Conservation (phyloP, 2,888 invertebrate species). For the Athalia cordata region DNA sequence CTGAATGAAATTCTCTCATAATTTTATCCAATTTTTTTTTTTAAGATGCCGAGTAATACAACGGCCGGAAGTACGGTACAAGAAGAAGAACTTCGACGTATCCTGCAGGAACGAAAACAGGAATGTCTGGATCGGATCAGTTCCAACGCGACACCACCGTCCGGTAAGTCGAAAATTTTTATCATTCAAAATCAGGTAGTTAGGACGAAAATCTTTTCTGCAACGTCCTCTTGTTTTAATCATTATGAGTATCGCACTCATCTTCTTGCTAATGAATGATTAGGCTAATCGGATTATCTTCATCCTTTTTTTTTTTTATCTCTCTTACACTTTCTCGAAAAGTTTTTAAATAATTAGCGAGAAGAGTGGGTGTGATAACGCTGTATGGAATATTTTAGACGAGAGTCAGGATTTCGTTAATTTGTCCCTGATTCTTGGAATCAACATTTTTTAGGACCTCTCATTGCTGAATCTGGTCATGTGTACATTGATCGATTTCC, state of each 20-base stretch:
- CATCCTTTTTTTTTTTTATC: too few species aligned
- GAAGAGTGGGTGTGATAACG: background rate
- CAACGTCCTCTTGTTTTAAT: background rate
- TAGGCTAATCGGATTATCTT: background rate
- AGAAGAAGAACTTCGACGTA: conserved; percentile 61
- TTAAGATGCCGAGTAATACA: conserved; percentile 64
- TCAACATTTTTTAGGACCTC: too few species aligned
- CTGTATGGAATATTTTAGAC: too few species aligned
- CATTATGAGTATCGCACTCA: conserved; percentile 2
- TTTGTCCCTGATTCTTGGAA: too few species aligned
- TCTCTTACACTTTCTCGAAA: background rate
- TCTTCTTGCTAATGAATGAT: conserved; percentile 16
- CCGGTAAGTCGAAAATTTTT: conserved; percentile 57
- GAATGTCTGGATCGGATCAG: conserved; percentile 60
- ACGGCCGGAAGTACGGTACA: conserved; percentile 64
- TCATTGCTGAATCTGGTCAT: too few species aligned
- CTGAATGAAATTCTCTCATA: background rate
- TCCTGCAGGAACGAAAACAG: conserved; percentile 57
- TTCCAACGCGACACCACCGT: conserved; percentile 58
- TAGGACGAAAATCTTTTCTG: background rate
- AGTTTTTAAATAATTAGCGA: background rate
- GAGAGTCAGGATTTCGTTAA: too few species aligned
- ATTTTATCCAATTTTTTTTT: background rate
- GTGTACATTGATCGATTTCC: too few species aligned
- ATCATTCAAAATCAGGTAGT: background rate